Conservation (phyloP, 2,888 invertebrate genomes). For the Agrotis ipsilon region DNA sequence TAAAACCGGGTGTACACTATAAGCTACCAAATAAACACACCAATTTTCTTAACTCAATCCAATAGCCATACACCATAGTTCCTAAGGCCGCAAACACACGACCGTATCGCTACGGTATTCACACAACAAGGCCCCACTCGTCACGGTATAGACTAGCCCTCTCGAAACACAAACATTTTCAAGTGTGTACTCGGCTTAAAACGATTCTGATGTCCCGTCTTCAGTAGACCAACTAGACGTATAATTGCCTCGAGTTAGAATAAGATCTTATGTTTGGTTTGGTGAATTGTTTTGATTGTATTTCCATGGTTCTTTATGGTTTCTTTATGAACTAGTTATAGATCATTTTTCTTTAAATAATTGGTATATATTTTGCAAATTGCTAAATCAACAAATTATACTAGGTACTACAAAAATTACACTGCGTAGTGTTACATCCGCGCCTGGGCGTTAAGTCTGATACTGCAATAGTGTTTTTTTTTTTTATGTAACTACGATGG, state of each 20-base stretch:
- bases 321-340: not conserved
- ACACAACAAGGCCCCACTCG: constrained; percentile 67
- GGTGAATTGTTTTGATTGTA: constrained; percentile 25
- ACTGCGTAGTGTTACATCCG: too few species aligned
- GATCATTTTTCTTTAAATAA: not conserved
- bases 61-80: constrained; percentile 14
- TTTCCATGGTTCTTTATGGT: constrained; percentile 27
- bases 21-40: constrained; percentile 17
- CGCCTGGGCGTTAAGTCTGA: too few species aligned
- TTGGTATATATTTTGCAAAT: too few species aligned
- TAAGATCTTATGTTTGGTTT: constrained; percentile 38
- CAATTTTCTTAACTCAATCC: constrained; percentile 15
- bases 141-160: constrained; percentile 69
- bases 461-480: too few species aligned
- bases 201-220: constrained; percentile 83
- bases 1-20: constrained; percentile 1
- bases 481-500: too few species aligned
- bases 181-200: constrained; percentile 82
- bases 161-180: constrained; percentile 62
- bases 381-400: too few species aligned
- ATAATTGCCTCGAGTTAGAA: constrained; percentile 45
- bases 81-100: constrained; percentile 45
- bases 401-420: too few species aligned
- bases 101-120: constrained; percentile 45
- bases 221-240: constrained; percentile 52